Percentiles rank a stretch among this genome's conserved stretches.
Conservation (phyloP, 2,113 vertebrate species). For the Tympanuchus pallidicinctus region DNA sequence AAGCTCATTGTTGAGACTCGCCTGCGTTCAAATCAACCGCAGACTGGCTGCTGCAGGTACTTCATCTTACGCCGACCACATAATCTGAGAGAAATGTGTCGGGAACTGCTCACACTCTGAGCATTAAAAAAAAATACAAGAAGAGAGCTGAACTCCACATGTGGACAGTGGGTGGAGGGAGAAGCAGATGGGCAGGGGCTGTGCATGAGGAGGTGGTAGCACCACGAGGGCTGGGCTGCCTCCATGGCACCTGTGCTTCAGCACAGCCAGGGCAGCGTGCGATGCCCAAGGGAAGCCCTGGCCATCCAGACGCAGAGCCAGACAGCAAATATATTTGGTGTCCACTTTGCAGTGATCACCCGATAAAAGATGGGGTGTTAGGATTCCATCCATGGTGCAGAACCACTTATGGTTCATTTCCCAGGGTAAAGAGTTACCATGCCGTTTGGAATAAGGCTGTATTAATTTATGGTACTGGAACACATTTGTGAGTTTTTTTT, state of each 20-base stretch:
- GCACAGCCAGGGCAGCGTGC: accelerated
- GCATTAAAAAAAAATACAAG: not conserved
- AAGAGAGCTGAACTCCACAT: not conserved
- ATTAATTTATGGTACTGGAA: not conserved
- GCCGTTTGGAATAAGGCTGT: not conserved
- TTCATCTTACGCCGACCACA: conserved; percentile 87
- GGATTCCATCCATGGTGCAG: not conserved
- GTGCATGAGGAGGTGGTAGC: accelerated
- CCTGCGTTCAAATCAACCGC: conserved; percentile 88
- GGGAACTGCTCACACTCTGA: conserved; percentile 85
- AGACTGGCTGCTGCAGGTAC: conserved; percentile 86
- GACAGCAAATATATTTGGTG: not conserved
- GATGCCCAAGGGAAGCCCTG: accelerated
- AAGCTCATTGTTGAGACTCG: conserved; percentile 89
- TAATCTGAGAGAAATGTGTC: conserved; percentile 88
- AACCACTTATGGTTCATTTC: not conserved
- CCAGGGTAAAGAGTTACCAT: not conserved
- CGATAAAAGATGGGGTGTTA: not conserved
- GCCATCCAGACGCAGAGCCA: accelerated
- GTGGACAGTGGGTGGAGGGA: conserved; percentile 29
- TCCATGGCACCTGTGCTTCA: not conserved
- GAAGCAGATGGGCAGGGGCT: not conserved
- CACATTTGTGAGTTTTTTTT: not conserved
- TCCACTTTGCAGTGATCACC: accelerated
- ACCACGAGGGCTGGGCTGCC: not conserved